Conservation (phyloP, 2,113 vertebrate species). For the Furnarius figulus region DNA sequence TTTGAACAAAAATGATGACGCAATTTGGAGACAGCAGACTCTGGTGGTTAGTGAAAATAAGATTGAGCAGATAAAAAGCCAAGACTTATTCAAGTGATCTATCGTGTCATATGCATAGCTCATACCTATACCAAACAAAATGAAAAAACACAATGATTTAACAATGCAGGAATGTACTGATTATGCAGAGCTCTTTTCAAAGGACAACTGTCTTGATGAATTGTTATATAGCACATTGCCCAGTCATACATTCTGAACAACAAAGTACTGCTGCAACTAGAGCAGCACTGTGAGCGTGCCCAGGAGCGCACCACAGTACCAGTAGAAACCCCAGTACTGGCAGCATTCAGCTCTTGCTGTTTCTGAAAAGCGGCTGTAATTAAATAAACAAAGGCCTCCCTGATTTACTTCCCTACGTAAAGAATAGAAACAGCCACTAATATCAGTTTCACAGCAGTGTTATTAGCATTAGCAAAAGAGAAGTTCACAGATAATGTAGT, state of each 20-base stretch:
- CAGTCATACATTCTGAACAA: not conserved
- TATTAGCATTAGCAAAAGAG: not conserved
- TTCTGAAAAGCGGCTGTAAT: not conserved
- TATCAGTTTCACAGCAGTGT: not conserved
- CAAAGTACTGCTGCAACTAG: too few relatives aligned
- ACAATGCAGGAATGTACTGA: not conserved
- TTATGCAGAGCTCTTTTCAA: not conserved
- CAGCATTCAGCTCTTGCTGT: not conserved
- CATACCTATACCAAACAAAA: not conserved
- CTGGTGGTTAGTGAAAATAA: not conserved
- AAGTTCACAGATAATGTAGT: not conserved
- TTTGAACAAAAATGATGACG: fast-evolving
- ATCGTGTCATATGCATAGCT: not conserved
- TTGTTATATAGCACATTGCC: fast-evolving
- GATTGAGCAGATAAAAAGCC: not conserved
- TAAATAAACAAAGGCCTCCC: not conserved
- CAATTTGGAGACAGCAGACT: not conserved
- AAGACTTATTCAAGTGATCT: not conserved
- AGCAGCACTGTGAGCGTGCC: fast-evolving
- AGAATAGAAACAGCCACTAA: not conserved
- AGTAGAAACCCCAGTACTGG: too few relatives aligned
- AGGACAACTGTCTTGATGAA: not conserved
- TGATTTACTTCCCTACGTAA: not conserved
- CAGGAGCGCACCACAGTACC: fast-evolving
- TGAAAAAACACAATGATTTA: not conserved